These are phyloP conservation scores for Andrena cerasifolii DNA, from an alignment of 1,140 invertebrate genomes.

Conservation along the genomic window DNA sequence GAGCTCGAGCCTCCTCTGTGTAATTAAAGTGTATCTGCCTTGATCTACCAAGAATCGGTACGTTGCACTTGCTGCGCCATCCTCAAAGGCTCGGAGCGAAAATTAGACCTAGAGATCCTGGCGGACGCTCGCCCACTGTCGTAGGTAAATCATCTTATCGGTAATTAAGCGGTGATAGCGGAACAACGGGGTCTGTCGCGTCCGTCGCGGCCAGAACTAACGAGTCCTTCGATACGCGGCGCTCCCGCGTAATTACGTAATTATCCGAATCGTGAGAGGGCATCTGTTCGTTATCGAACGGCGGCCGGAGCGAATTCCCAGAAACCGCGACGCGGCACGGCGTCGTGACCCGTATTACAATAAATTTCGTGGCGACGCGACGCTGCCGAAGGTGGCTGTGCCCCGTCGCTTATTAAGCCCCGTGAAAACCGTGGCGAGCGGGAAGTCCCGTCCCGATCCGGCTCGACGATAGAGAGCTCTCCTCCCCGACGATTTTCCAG, in stretches of 20 bases:
- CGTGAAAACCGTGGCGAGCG: conserved; percentile 1
- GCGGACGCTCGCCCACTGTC: no score
- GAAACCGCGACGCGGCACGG: background rate
- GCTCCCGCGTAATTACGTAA: conserved; percentile 14
- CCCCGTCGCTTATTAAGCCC: conserved; percentile 28
- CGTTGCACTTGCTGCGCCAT: no score
- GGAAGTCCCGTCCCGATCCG: background rate
- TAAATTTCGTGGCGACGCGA: conserved; percentile 29
- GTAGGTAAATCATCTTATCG: conserved; percentile 8
- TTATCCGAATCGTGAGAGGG: conserved; percentile 5
- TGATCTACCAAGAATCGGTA: no score
- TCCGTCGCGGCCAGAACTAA: background rate
- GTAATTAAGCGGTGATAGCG: background rate
- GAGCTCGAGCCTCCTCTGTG: no score
- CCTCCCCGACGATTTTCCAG: conserved; percentile 28
- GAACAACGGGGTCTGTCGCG: background rate
- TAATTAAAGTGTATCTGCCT: no score
- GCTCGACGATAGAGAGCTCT: conserved; percentile 1
- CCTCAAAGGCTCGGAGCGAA: no score
- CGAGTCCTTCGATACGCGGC: background rate
- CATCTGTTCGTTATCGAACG: background rate
- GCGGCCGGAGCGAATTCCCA: conserved; percentile 17
- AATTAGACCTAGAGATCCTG: no score
- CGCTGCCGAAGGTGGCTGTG: background rate
- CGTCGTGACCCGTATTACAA: conserved; percentile 14